Base-by-base conservation (phyloP, 2,113 vertebrate genomes). In the Crocuta crocuta region DNA sequence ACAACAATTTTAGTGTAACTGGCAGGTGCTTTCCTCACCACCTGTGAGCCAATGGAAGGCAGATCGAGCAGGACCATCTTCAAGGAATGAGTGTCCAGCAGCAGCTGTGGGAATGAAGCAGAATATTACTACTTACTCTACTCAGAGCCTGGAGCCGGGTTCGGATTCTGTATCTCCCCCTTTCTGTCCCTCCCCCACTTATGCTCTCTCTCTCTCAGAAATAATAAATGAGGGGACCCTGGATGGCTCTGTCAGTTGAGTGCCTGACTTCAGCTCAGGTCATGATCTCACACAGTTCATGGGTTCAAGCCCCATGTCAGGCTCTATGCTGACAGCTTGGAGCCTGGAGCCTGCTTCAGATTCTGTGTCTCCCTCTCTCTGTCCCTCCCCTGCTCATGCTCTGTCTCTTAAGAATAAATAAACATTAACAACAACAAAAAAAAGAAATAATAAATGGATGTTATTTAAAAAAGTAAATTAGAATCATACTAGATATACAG, bases 1-100 rank as follows among this genome's bases (percentile, higher is more conserved):
- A 99, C 99, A 68, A 99, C 99, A 80, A 99, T 99, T 98, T 99
- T 99, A 0, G 99, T 99, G 99, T 99, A 99, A 98, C 99, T 99
- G 97, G 99, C 99, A 4, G 99, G 99, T 1, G 99, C 99, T 92
- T 99, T 99, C 96, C 99, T 99, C 97, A 99, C 99, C 98, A 99
- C 99, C 98, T 99, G 99, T 58, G 99, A 99, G 70, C 99, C 99
- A 1, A 99, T 99, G 98, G 99, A 99, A 10, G 99, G 99, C 94
- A 99, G 99, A 97, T 99, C 99, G 73, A 99, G 98, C 85, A 99
- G 98, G 96, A 99, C 99, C 7, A 99, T 99, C 99, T 99, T 99
- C 98, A 99, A 98, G 53, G 99, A 99, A 98, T 99, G 99, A 6
- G 99, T 99, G 98, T 99, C 99, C 90, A 99, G 99, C 85, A 99